These are phyloP conservation scores for Neolamprologus longior DNA, from an alignment of 2,113 vertebrate species.

Conservation along the genomic window DNA sequence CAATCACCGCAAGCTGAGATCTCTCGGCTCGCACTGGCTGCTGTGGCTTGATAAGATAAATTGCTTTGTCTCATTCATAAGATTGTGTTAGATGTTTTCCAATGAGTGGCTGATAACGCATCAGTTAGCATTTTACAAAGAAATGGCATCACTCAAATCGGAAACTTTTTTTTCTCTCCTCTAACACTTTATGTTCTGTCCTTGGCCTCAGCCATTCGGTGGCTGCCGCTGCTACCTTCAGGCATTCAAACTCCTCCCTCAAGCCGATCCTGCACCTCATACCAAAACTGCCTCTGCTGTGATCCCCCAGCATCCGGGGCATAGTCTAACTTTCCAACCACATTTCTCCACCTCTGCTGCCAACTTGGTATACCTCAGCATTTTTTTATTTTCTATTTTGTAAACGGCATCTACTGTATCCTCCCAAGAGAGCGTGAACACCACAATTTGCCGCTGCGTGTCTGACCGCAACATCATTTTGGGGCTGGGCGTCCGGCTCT, in stretches of 20 bases:
- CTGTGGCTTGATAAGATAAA: not conserved
- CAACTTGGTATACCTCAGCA: slow-evolving; percentile 2
- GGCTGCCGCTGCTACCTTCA: not conserved
- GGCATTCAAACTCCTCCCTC: not conserved
- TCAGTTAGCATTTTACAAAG: not conserved
- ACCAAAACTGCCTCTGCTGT: not conserved
- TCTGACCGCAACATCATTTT: slow-evolving; percentile 3
- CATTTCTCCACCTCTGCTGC: slow-evolving; percentile 27
- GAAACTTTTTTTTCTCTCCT: not conserved
- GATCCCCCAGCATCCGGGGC: slow-evolving; percentile 18
- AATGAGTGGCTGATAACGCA: not conserved
- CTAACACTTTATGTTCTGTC: not conserved
- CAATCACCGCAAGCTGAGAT: not conserved
- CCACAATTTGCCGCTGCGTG: not conserved
- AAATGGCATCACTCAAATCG: not conserved
- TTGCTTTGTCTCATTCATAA: not conserved
- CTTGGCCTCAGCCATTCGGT: not conserved
- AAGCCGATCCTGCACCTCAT: not conserved
- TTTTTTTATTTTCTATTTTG: not conserved
- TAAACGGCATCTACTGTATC: not conserved
- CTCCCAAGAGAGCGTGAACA: slow-evolving; percentile 3
- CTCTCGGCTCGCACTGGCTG: not conserved
- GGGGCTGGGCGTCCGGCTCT: not conserved
- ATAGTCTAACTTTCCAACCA: slow-evolving; percentile 15
- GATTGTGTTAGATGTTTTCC: not conserved